Base-by-base conservation (phyloP, 2,113 vertebrate genomes). In the Phaetusa simplex region DNA sequence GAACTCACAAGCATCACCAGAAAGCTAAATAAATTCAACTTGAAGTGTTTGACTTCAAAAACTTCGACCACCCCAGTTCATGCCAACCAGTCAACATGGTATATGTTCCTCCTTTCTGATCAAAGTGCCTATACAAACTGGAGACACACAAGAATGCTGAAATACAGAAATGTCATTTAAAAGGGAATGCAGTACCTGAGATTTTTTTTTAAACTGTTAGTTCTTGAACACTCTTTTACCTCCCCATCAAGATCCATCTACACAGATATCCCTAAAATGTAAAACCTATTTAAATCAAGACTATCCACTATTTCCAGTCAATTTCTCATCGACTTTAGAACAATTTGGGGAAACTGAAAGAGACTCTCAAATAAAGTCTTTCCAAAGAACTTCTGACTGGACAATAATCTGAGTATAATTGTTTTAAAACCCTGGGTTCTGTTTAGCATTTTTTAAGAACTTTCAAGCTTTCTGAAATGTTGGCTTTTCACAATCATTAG, bases 21-120 rank as follows among this genome's bases (percentile, higher is more conserved):
- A 91, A 88, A 62, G 34, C 11, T 85, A 95, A 94, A 95, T 79
- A 93, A 84, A 92, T 71, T 91, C 40, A 79, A 16, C 27, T 42
- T 86, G 26, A 91, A 72, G 10, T 64, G 36, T 65, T 2, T 84
- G 24, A 89, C 77, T 95, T 94, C 14, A 81, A 82, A 92, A 86
- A 73, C 11, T 87, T 55, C 45, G 80, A 15, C n/a, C 27, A 72
- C 53, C 11, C 18, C 22, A 61, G 65, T 18, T 84, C 73, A 79
- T 8, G 43, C 15, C 64, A 90, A 67, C 27, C 27, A 67, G 30
- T 17, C 32, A 66, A 52, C 30, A 71, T 7, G 4, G 32, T 34
- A 3, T 34, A 67, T 12, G 30, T 49, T 73, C 17, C 45, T 52
- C 18, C 38, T 38, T 81, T 73, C 26, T 66, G 40, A 89, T 34